Base-by-base conservation (phyloP, 2,797 vertebrate species). In the Syngnathus acus region DNA sequence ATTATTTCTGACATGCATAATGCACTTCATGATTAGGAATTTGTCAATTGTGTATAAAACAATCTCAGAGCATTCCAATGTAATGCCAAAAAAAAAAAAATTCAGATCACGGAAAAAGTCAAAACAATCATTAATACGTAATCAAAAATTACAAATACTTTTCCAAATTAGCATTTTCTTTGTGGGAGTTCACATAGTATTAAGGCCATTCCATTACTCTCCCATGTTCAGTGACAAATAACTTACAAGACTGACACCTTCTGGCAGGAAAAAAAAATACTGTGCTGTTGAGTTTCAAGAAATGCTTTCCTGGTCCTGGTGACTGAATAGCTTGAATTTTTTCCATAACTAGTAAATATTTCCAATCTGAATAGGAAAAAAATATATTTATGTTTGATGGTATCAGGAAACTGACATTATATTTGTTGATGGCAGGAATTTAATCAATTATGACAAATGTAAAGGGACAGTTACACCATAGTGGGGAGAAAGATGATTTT, bases 211-310 rank as follows among this genome's bases (percentile, higher is more conserved):
- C 4, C 16, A 64, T 17, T 6, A n/a, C 14, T 6, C 1, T 47
- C 4, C 8, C 2, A 13, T 6, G 19, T 19, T 40, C n/a, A 26
- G 8, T 62, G 14, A 19, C 9, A 60, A 60, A 60, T 11, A 60
- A 40, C 60, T 26, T 62, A 16, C 60, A 62, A 83, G 66, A 79
- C 82, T 80, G 89, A 85, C 89, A 87, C 79, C 84, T 72, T 71
- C 78, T 90, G 89, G 85, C 67, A 54, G 77, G 38, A 62, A 26
- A 51, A 51, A 57, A 70, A 78, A 84, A 84, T 59, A 80, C 62
- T 64, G 11, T 45, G 60, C 21, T 13, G 60, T 23, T n/a, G 55
- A n/a, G 58, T 14, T 10, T 16, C 16, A 40, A 58, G 53, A 54
- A 54, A 23, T n/a, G 7, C 9, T 53, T 8, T 53, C 2, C 19